Base-by-base conservation (phyloP, 2,888 invertebrate species). In the Germaria angustata region DNA sequence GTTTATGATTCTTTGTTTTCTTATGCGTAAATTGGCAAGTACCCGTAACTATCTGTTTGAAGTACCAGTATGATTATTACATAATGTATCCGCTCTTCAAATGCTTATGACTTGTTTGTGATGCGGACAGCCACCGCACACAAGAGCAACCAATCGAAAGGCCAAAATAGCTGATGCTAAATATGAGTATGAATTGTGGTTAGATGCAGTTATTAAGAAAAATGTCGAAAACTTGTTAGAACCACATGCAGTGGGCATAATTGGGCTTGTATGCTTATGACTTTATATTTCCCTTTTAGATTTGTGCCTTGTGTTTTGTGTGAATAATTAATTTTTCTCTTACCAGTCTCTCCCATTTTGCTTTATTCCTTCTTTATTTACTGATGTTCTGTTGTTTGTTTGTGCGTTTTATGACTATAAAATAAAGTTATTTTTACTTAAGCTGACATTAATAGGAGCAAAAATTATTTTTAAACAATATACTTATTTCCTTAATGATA, bases 351-450 rank as follows among this genome's bases (percentile, higher is more conserved):
- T 28, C 6, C 4, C 28, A 28, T n/a, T n/a, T 11, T 65, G 4
- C 36, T 36, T 32, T 51, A 44, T 44, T 32, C 17, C 20, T 24
- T 15, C 3, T 51, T 57, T 57, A 4, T 24, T 36, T 22, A n/a
- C n/a, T n/a, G n/a, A 2, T 41, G 44, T 41, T 32, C 13, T 39
- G 2, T 39, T 72, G 57, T 28, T 36, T 32, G 32, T 49, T 2
- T 32, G 46, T 81, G 76, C 76, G 83, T 81, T 84, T 7, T 84
- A 82, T 86, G 84, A 85, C 84, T 80, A n/a, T n/a, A n/a, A 85
- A 86, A 87, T 88, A 84, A 87, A 87, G 87, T 86, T 88, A 88
- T 89, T 89, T 88, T 86, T 86, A 86, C 86, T 85, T 86, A 85
- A 87, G 86, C 84, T 86, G 86, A 86, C 86, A 87, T 86, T 87